Conservation (phyloP, 2,113 vertebrate species). For the Petrocephalus zakoni region DNA sequence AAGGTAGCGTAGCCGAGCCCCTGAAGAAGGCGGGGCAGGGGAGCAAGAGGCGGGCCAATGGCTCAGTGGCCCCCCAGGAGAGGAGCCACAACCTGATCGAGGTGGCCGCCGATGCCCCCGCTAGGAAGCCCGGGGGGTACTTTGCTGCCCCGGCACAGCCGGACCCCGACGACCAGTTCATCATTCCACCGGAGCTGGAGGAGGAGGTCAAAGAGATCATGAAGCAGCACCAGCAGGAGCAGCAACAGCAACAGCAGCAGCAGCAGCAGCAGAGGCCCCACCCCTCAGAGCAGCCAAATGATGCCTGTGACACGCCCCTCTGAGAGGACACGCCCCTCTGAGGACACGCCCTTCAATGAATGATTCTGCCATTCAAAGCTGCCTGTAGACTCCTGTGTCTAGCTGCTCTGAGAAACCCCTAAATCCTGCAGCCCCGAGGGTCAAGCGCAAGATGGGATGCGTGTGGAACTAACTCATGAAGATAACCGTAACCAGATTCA, state of each 20-base stretch:
- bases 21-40: neutral
- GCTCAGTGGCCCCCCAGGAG: slow-evolving; percentile 84
- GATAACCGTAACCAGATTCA: neutral
- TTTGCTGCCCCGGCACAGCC: slow-evolving; percentile 92
- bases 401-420: slow-evolving; percentile 19
- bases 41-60: slow-evolving; percentile 72
- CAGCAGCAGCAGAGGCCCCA: slow-evolving; percentile 78
- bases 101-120: slow-evolving; percentile 78
- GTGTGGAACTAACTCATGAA: neutral
- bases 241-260: slow-evolving; percentile 76
- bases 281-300: slow-evolving; percentile 68
- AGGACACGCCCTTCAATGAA: slow-evolving; percentile 46
- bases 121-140: slow-evolving; percentile 83
- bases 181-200: slow-evolving; percentile 94
- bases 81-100: slow-evolving; percentile 94
- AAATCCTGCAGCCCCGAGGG: neutral
- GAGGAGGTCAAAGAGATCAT: slow-evolving; percentile 98
- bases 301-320: slow-evolving; percentile 86
- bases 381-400: slow-evolving; percentile 31
- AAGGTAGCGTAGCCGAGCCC: slow-evolving; percentile 37
- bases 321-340: slow-evolving; percentile 55
- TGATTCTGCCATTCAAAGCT: slow-evolving; percentile 42
- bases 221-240: slow-evolving; percentile 91
- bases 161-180: slow-evolving; percentile 93
- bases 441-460: neutral